Evolutionary conservation across 2,113 vertebrate genomes (phyloP).

Genomic region (Hemiprocne comata): DNA sequence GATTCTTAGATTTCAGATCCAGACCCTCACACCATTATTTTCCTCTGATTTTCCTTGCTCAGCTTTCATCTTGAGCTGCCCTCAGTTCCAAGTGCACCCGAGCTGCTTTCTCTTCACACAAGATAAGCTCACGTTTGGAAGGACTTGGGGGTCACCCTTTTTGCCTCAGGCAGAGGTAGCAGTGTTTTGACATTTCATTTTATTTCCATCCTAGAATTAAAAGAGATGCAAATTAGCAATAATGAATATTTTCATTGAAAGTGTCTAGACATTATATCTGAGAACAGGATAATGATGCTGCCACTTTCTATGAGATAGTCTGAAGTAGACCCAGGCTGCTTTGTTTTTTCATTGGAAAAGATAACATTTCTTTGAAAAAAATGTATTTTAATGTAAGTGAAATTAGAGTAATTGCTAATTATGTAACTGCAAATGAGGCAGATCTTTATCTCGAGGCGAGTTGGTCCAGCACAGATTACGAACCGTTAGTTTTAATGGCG

Average conservation of each 20-base stretch:
- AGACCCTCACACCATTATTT: not conserved
- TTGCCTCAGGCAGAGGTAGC: not conserved
- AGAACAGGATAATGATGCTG: constrained; percentile 12
- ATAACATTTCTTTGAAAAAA: not conserved
- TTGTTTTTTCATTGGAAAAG: not conserved
- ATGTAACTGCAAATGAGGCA: not conserved
- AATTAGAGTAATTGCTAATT: constrained; percentile 46
- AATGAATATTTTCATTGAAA: constrained; percentile 58
- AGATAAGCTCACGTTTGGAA: not conserved
- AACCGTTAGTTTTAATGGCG: not conserved
- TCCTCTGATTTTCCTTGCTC: not conserved
- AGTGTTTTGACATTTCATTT: constrained; percentile 37
- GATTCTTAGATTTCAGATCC: not conserved
- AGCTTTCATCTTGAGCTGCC: not conserved
- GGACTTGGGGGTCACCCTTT: not conserved
- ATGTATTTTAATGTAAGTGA: not conserved
- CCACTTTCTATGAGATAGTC: not conserved
- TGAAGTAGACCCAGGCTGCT: not conserved
- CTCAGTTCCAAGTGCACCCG: fast-evolving
- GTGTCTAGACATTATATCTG: not conserved
- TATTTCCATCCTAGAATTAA: not conserved
- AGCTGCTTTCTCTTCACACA: not conserved
- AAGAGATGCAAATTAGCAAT: constrained; percentile 51
- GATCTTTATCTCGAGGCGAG: not conserved
- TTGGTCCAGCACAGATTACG: not conserved